phyloP scores from a whole-genome alignment of 2,797 vertebrate genomes.

The Halcyon leucocephala region DNA sequence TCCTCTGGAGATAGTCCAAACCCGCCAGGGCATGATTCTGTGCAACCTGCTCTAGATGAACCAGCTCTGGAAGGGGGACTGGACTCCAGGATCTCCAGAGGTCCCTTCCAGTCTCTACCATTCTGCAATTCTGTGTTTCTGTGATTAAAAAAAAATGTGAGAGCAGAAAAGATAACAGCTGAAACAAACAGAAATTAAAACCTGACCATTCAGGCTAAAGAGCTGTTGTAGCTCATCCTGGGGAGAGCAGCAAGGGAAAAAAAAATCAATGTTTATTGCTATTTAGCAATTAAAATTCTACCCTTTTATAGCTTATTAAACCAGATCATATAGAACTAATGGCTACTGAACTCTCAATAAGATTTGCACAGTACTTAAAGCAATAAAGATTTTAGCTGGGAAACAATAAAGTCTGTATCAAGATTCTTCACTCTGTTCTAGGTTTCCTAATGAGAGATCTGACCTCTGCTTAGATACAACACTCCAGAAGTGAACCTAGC shows the following conservation, averaged over 20 bases:
- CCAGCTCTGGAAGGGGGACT: background rate
- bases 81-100: background rate
- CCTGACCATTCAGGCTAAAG: background rate
- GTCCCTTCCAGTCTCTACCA: background rate
- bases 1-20: background rate
- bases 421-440: background rate
- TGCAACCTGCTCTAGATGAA: background rate
- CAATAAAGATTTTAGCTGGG: background rate
- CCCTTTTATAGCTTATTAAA: slow-evolving; percentile 38
- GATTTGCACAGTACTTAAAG: background rate
- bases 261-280: slow-evolving; percentile 30
- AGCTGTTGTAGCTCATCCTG: background rate
- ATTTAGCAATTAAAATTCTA: slow-evolving; percentile 50
- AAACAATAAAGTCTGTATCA: background rate
- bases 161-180: background rate
- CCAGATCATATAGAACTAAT: slow-evolving; percentile 14
- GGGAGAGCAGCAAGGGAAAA: background rate
- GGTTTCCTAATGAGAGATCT: background rate
- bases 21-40: background rate
- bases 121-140: background rate
- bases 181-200: background rate
- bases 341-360: background rate
- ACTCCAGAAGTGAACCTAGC: background rate
- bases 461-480: background rate
- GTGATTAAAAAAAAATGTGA: background rate